Percentiles rank a stretch among this genome's conserved stretches.
These are phyloP conservation scores for Pachypanchax playfairii DNA, from an alignment of 2,113 vertebrate species.

Conservation along the genomic window DNA sequence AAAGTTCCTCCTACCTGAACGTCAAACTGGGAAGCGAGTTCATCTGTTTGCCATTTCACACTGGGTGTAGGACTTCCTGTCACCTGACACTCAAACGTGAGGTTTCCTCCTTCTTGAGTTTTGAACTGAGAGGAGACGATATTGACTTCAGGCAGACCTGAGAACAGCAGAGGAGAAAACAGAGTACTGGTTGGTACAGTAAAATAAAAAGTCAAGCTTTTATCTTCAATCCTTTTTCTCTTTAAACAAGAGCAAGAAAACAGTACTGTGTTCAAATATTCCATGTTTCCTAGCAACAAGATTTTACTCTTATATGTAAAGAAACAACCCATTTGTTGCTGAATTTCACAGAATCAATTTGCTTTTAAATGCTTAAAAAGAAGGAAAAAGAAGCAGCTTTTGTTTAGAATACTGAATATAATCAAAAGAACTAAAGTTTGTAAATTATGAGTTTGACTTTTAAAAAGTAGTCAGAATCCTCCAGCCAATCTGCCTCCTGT, in stretches of 20 bases:
- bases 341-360: too few relatives aligned
- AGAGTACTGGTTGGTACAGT: background rate
- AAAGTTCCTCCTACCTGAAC: slow-evolving; percentile 63
- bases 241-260: slow-evolving; percentile 1
- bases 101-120: slow-evolving; percentile 75
- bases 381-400: too few relatives aligned
- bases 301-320: slow-evolving; percentile 26
- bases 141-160: slow-evolving; percentile 77
- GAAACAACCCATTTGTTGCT: slow-evolving; percentile 21
- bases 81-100: slow-evolving; percentile 79
- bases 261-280: slow-evolving; percentile 13
- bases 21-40: slow-evolving; percentile 59
- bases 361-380: too few relatives aligned
- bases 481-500: too few relatives aligned
- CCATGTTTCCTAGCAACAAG: slow-evolving; percentile 62
- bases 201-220: background rate
- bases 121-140: slow-evolving; percentile 55
- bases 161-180: slow-evolving; percentile 21
- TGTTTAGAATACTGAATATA: too few relatives aligned
- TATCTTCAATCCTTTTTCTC: background rate
- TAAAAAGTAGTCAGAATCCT: too few relatives aligned
- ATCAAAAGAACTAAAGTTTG: too few relatives aligned
- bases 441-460: too few relatives aligned
- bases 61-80: slow-evolving; percentile 74
- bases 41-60: slow-evolving; percentile 72